phyloP scores from a whole-genome alignment of 2,888 invertebrate genomes.

The Phengaris alcon region DNA sequence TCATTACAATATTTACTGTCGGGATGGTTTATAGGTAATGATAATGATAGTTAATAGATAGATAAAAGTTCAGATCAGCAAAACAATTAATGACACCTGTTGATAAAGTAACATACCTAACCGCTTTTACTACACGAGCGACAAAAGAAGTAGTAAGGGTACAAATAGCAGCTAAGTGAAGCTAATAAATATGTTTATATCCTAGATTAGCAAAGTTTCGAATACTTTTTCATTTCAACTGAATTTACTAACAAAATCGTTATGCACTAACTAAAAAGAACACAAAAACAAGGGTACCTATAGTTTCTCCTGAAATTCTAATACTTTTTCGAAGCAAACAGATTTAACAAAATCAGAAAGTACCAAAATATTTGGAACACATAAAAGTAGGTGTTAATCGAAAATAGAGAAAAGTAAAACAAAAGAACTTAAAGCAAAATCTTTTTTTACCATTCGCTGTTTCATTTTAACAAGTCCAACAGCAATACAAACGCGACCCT shows the following conservation, averaged over 20 bases:
- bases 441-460: conserved; percentile 26
- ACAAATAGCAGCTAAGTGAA: background rate
- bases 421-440: background rate
- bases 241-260: background rate
- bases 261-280: background rate
- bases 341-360: background rate
- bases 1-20: background rate
- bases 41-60: no score
- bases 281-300: background rate
- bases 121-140: background rate
- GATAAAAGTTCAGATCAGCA: background rate
- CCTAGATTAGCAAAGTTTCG: background rate
- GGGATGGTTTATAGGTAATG: background rate
- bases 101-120: background rate
- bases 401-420: background rate
- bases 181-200: background rate
- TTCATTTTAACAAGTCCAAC: conserved; percentile 27
- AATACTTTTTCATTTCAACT: background rate
- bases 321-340: background rate
- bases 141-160: background rate
- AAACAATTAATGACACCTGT: conserved; percentile 16
- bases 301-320: background rate
- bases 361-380: background rate
- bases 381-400: background rate
- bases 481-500: background rate